These are phyloP conservation scores for Lepus oiostolus DNA, from an alignment of 2,797 vertebrate genomes.

Conservation along the genomic window DNA sequence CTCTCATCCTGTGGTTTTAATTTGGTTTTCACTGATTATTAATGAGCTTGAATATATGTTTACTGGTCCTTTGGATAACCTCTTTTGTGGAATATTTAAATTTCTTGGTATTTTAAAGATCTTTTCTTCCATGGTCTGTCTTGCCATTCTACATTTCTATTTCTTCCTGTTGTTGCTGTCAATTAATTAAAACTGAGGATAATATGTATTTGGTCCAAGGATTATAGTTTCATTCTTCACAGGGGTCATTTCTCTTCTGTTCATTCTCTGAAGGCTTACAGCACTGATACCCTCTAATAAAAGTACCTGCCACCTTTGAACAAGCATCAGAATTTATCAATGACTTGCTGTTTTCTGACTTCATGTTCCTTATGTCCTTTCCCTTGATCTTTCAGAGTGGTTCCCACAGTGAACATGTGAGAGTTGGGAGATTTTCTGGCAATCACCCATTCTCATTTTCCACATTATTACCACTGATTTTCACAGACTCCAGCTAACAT, in stretches of 20 bases:
- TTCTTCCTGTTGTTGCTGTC: slow-evolving; percentile 1
- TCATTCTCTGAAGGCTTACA: slow-evolving; percentile 25
- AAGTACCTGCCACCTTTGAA: neutral
- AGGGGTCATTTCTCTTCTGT: neutral
- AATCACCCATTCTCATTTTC: neutral
- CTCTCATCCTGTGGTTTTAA: neutral
- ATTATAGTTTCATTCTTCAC: neutral
- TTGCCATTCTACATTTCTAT: slow-evolving; percentile 22
- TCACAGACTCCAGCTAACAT: slow-evolving; percentile 16
- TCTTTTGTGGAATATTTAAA: neutral
- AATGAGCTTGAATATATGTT: neutral
- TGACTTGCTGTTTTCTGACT: neutral
- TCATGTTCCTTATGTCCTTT: neutral
- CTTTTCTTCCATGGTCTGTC: neutral
- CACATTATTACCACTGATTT: neutral
- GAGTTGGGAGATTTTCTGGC: neutral
- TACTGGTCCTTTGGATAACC: neutral
- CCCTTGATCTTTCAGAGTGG: neutral
- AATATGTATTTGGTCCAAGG: slow-evolving; percentile 4
- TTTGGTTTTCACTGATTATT: slow-evolving; percentile 38
- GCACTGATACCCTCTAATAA: neutral
- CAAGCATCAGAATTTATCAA: no score
- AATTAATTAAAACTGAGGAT: slow-evolving; percentile 21
- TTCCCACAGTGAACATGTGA: neutral
- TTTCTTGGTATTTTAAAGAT: neutral